A percentile compares a stretch with the other conserved stretches of the same genome.
Evolutionary conservation across 2,888 invertebrate species (phyloP).

Genomic region (Argynnis bischoffii): DNA sequence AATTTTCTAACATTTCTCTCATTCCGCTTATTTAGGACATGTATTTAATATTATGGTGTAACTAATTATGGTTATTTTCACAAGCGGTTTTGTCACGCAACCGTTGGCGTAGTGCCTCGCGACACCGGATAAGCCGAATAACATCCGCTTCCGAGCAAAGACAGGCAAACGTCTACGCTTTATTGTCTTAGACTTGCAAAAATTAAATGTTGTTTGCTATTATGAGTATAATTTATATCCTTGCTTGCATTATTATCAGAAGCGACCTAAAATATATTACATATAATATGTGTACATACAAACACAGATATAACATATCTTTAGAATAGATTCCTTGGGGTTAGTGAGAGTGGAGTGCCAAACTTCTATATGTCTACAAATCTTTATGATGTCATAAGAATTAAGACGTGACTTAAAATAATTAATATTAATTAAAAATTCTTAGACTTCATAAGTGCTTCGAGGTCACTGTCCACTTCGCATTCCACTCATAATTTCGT

Average conservation of each 20-base stretch:
- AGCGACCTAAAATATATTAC: background rate
- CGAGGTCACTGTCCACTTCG: too few species aligned
- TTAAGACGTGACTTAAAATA: too few species aligned
- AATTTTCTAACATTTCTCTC: background rate
- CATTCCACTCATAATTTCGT: too few species aligned
- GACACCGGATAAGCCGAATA: constrained; percentile 67
- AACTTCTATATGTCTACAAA: too few species aligned
- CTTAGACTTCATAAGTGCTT: too few species aligned
- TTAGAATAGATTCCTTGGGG: too few species aligned
- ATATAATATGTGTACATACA: too few species aligned
- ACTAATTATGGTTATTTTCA: constrained; percentile 40
- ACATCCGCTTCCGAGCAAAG: constrained; percentile 69
- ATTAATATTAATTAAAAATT: too few species aligned
- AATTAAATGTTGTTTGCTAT: constrained; percentile 3
- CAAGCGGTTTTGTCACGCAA: constrained; percentile 42
- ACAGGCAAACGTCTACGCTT: constrained; percentile 47
- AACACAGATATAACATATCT: too few species aligned
- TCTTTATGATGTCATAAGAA: too few species aligned
- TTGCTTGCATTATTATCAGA: background rate
- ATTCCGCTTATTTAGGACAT: constrained; percentile 4
- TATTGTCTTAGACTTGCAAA: constrained; percentile 38
- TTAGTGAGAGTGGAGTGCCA: too few species aligned
- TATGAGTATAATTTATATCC: constrained; percentile 3
- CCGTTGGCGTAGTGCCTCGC: constrained; percentile 64
- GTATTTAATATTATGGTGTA: constrained; percentile 25